Evolutionary conservation across 2,797 vertebrate species (phyloP), one percentile per base, ranked within the genome.

Genomic region (Gallirallus australis): DNA sequence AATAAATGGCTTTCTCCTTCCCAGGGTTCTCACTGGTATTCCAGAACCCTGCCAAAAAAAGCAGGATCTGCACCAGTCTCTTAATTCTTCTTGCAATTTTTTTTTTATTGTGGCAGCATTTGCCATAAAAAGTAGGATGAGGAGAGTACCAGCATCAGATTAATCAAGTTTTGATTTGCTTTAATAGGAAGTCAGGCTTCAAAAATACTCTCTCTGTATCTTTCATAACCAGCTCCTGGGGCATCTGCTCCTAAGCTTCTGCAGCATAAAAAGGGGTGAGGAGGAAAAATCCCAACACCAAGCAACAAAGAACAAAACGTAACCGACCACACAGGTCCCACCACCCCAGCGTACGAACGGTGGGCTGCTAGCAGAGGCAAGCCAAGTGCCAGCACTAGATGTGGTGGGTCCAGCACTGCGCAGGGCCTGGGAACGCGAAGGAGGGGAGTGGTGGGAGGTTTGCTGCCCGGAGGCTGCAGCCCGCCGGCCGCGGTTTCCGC

Each of bases 1-100:
- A 86, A 89, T 35, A 92, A 91, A 95, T 42, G 83, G 35, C 52
- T 57, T 94, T 94, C 56, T 93, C 59, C 63, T 89, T 84, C 80
- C 60, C 69, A 59, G 72, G 13, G 80, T 27, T 78, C 79, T 82
- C 35, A 20, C 30, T 60, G 86, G 56, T 56, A 85, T 72, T 80
- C 37, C 65, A 83, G 33, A 76, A 35, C 37, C 24, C 57, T 61
- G 85, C 90, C 82, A 84, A 82, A 89, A 83, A 47, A 50, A 35
- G 80, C 50, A 76, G 69, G 35, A 81, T 27, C 64, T 64, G 35
- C 0, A 0, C 31, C 50, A 68, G 25, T n/a, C 47, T 69, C 68
- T 33, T 33, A 24, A 25, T 53, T 78, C 35, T 27, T 50, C 21
- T 30, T 50, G 42, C 42, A 45, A 18, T 15, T 4, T 4, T 72